Evolutionary conservation across 2,888 invertebrate species (phyloP).

Genomic region (Standfussiana lucernea): DNA sequence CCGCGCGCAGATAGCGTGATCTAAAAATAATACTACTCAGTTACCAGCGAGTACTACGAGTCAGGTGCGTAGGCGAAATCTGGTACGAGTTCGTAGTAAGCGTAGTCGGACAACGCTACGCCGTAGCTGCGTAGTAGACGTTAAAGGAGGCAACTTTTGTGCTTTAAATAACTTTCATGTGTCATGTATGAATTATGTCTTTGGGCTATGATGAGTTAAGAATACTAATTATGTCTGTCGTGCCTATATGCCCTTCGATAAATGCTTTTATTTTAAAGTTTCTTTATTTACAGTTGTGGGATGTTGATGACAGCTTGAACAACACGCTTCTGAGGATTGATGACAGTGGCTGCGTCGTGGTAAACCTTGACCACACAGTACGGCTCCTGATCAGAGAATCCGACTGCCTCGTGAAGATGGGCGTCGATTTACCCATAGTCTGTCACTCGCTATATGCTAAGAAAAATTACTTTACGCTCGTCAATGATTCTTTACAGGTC

Average conservation of each 20-base stretch:
- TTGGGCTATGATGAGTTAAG: not conserved
- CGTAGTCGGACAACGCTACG: constrained; percentile 38
- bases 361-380: constrained; percentile 95
- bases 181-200: not conserved
- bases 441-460: constrained; percentile 95
- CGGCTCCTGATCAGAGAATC: constrained; percentile 95
- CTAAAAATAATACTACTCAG: not conserved
- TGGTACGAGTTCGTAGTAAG: constrained; percentile 44
- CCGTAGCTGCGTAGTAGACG: constrained; percentile 19
- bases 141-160: not conserved
- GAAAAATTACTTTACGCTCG: constrained; percentile 93
- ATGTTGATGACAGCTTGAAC: constrained; percentile 92
- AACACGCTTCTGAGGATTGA: constrained; percentile 92
- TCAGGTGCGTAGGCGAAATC: not conserved
- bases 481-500: constrained; percentile 95
- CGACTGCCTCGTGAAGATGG: constrained; percentile 95
- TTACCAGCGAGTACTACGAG: not conserved
- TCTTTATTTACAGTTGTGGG: constrained; percentile 89
- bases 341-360: constrained; percentile 92
- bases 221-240: not conserved
- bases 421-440: constrained; percentile 95
- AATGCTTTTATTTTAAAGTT: not conserved
- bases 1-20: not conserved
- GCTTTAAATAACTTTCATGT: not conserved
- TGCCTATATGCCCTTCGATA: not conserved